Evolutionary conservation across 2,797 vertebrate species (phyloP).

Genomic region (Lindbergichthys nudifrons): DNA sequence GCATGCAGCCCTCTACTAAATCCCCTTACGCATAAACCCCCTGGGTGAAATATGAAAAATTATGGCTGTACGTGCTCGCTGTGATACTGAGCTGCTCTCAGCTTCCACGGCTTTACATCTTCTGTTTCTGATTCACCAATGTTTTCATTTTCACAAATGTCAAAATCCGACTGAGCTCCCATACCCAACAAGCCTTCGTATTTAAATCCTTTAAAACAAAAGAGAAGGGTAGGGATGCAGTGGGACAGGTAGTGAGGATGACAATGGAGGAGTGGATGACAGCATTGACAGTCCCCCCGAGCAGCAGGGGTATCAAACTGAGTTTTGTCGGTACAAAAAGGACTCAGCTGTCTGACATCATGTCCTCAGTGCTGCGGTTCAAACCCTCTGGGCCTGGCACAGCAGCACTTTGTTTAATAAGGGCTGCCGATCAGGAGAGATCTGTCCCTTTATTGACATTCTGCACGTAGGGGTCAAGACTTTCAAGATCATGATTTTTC

Average conservation of each 20-base stretch:
- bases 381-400: slow-evolving; percentile 12
- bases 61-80: neutral
- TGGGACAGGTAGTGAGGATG: slow-evolving; percentile 42
- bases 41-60: slow-evolving; percentile 22
- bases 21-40: neutral
- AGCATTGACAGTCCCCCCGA: slow-evolving; percentile 58
- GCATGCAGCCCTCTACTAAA: neutral
- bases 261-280: slow-evolving; percentile 41
- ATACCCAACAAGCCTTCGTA: slow-evolving; percentile 7
- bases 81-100: slow-evolving; percentile 25
- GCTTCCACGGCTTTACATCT: slow-evolving; percentile 1
- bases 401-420: slow-evolving; percentile 6
- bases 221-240: slow-evolving; percentile 11
- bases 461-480: neutral
- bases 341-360: slow-evolving; percentile 34
- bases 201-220: slow-evolving; percentile 48
- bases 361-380: slow-evolving; percentile 41
- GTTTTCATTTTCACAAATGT: slow-evolving; percentile 33
- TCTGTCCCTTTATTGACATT: slow-evolving; percentile 7
- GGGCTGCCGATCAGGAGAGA: neutral
- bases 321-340: slow-evolving; percentile 49
- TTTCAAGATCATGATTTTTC: neutral
- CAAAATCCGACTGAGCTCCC: slow-evolving; percentile 22
- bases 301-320: slow-evolving; percentile 58
- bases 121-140: slow-evolving; percentile 24